These are phyloP conservation scores for Gasterosteus nipponicus DNA, from an alignment of 2,113 vertebrate species.

Conservation along the genomic window DNA sequence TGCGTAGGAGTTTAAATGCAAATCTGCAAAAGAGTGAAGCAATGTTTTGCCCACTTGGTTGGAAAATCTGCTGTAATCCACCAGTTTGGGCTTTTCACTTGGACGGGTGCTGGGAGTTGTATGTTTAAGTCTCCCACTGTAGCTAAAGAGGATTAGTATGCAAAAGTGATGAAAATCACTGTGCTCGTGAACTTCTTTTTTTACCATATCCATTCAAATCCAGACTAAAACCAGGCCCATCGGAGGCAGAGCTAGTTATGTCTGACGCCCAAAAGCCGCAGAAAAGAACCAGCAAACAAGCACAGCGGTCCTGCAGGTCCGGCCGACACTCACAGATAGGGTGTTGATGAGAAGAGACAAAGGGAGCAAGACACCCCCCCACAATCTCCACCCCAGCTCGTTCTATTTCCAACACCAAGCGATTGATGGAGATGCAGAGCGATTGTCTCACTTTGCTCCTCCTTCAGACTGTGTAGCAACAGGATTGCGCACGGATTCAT, in stretches of 20 bases:
- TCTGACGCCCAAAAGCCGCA: conserved; percentile 29
- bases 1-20: conserved; percentile 16
- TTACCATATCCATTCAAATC: conserved; percentile 21
- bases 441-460: conserved; percentile 22
- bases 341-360: conserved; percentile 31
- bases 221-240: conserved; percentile 14
- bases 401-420: conserved; percentile 58
- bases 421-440: conserved; percentile 62
- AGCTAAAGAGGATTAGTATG: conserved; percentile 6
- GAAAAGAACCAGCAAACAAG: conserved; percentile 46
- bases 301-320: conserved; percentile 4
- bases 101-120: conserved; percentile 1
- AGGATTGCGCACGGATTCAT: conserved; percentile 39
- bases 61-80: conserved; percentile 51
- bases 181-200: background rate
- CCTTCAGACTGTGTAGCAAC: background rate
- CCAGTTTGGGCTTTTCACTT: conserved; percentile 37
- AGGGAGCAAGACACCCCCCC: background rate
- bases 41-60: conserved; percentile 42
- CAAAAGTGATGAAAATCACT: background rate
- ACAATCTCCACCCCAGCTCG: conserved; percentile 40
- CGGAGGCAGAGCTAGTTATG: conserved; percentile 44
- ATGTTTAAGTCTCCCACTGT: background rate
- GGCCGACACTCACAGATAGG: background rate
- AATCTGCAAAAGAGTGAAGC: conserved; percentile 56